phyloP scores from a whole-genome alignment of 2,113 vertebrate species.

The Chionodraco myersi region DNA sequence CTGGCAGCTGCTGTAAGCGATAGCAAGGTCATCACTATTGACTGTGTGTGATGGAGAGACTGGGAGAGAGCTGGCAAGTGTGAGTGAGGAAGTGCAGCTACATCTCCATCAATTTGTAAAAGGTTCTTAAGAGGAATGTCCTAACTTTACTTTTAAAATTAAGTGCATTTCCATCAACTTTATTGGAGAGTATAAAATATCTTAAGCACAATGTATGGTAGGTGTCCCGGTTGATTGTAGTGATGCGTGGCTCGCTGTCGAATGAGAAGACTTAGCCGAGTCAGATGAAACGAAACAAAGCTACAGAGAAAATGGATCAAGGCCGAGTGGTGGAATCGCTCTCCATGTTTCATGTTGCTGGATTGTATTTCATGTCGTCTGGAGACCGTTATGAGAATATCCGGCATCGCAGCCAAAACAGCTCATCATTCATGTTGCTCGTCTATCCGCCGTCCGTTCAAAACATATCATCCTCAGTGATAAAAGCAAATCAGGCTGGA shows the following conservation, averaged over 20 bases:
- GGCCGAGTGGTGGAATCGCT: neutral
- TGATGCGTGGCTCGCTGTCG: neutral
- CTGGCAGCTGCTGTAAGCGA: constrained; percentile 69
- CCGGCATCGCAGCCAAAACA: constrained; percentile 32
- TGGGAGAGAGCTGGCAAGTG: constrained; percentile 22
- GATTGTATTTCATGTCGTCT: constrained; percentile 32
- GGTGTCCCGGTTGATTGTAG: neutral
- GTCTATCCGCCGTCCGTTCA: constrained; percentile 12
- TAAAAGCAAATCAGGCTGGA: constrained; percentile 1
- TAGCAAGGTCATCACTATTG: constrained; percentile 67
- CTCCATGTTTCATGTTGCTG: constrained; percentile 17
- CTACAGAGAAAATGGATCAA: neutral
- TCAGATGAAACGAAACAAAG: neutral
- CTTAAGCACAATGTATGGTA: neutral
- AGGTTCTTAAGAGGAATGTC: constrained; percentile 23
- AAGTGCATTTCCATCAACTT: constrained; percentile 1
- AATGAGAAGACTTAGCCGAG: neutral
- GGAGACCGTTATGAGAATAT: constrained; percentile 16
- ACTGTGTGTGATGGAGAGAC: constrained; percentile 29
- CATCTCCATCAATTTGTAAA: constrained; percentile 29
- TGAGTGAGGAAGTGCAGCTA: constrained; percentile 1
- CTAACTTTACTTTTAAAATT: constrained; percentile 39
- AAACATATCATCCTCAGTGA: constrained; percentile 15
- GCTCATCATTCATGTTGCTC: constrained; percentile 35
- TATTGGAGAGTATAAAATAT: neutral